Evolutionary conservation across 2,113 vertebrate species (phyloP), one percentile per base, ranked within the genome.

Genomic region (Ammospiza nelsoni): DNA sequence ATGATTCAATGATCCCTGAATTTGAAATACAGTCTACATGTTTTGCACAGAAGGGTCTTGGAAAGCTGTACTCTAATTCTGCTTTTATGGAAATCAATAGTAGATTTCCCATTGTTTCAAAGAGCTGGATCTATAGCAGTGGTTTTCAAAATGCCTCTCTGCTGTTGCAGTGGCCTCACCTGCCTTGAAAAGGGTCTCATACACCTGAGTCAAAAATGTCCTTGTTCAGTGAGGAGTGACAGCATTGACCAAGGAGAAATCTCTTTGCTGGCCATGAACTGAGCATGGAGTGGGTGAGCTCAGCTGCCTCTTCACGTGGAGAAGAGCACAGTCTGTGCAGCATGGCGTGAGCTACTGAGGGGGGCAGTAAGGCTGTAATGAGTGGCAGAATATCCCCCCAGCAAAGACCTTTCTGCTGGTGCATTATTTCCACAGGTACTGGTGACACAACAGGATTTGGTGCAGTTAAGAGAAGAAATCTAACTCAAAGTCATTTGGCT

Each of bases 401-500:
- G 23, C 9, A 71, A 43, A 69, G 29, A 35, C 4, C 5, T 39
- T 49, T 31, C 23, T 41, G 19, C 27, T 21, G 18, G 54, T 25
- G 31, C 24, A 10, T 71, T 19, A 27, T 54, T 58, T 76, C 39
- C 43, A 39, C 46, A 69, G 78, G 28, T 37, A 69, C 10, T 43
- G 19, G 77, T 14, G 55, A 31, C 0, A 0, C 27, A 7, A 4
- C 73, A 77, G 37, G 41, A 15, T 35, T 6, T 23, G 58, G 37
- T 46, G 59, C 13, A 79, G 71, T 77, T 80, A 43, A 77, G 72
- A 61, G 72, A 73, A 92, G 51, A 83, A 95, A 74, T 43, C 63
- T 39, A 43, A 84, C 58, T 83, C 93, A 95, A 95, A 94, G 95
- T 94, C 91, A 77, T 91, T 95, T 85, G 67, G 48, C 78, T 80